Conservation (phyloP, 2,888 invertebrate species). For the Autographa gamma region DNA sequence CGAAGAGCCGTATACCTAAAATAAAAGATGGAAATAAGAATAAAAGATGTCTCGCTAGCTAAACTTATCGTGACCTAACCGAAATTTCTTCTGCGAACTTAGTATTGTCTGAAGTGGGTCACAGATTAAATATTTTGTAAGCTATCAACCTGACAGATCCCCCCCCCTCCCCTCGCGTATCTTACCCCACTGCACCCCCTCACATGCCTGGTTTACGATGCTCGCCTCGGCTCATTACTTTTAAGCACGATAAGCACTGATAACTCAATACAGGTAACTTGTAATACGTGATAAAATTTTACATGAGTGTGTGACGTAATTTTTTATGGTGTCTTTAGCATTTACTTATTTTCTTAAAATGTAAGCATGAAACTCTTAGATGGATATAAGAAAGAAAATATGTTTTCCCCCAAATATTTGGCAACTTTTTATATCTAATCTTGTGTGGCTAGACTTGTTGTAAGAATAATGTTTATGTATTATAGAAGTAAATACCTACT, state of each 20-base stretch:
- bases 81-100: conserved; percentile 35
- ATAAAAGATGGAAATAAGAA: conserved; percentile 33
- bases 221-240: conserved; percentile 36
- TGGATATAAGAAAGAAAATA: too few species aligned
- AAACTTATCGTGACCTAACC: conserved; percentile 31
- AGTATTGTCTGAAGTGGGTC: conserved; percentile 45
- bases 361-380: too few species aligned
- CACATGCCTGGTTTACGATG: conserved; percentile 27
- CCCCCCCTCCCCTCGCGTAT: background rate
- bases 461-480: too few species aligned
- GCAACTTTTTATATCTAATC: too few species aligned
- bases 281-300: conserved; percentile 30
- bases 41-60: conserved; percentile 37
- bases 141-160: conserved; percentile 13
- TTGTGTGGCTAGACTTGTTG: too few species aligned
- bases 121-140: conserved; percentile 49
- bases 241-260: conserved; percentile 44
- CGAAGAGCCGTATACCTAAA: background rate
- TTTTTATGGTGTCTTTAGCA: background rate
- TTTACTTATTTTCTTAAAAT: too few species aligned
- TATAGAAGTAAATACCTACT: too few species aligned
- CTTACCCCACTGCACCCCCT: background rate
- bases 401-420: too few species aligned
- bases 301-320: conserved; percentile 7
- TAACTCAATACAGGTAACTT: conserved; percentile 35